Percentiles rank a stretch among this genome's conserved stretches.
phyloP scores from a whole-genome alignment of 2,113 vertebrate species.

The Glaucomys volans region DNA sequence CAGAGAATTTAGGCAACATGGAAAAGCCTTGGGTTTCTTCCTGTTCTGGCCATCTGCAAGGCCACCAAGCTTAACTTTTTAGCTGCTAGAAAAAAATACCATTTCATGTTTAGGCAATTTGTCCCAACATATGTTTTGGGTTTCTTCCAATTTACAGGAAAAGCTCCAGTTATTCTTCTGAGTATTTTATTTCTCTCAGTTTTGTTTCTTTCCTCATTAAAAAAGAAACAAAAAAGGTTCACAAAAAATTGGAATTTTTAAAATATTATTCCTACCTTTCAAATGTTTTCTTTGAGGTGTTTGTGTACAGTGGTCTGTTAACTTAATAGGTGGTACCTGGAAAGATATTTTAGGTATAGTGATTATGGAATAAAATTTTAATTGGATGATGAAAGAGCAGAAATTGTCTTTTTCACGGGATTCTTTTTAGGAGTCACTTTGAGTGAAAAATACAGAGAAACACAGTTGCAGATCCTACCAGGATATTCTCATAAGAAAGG shows the following conservation, averaged over 20 bases:
- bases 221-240: slow-evolving; percentile 2
- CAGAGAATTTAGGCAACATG: neutral
- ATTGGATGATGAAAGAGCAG: neutral
- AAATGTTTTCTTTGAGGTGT: slow-evolving; percentile 29
- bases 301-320: neutral
- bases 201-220: neutral
- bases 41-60: neutral
- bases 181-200: neutral
- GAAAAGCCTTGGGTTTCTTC: slow-evolving; percentile 33
- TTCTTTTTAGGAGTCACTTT: slow-evolving; percentile 16
- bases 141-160: slow-evolving; percentile 12
- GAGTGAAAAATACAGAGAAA: slow-evolving; percentile 68
- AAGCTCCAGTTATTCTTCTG: neutral
- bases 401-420: slow-evolving; percentile 30
- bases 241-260: neutral
- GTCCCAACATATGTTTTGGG: neutral
- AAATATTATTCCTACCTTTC: neutral
- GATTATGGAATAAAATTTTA: neutral
- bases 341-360: neutral
- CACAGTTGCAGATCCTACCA: slow-evolving; percentile 49
- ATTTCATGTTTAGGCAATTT: slow-evolving; percentile 22
- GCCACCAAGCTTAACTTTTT: neutral
- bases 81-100: slow-evolving; percentile 49
- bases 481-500: slow-evolving; percentile 57
- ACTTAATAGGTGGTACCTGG: neutral